Conservation (phyloP, 1,140 invertebrate species). For the Paralvinella palmiformis region DNA sequence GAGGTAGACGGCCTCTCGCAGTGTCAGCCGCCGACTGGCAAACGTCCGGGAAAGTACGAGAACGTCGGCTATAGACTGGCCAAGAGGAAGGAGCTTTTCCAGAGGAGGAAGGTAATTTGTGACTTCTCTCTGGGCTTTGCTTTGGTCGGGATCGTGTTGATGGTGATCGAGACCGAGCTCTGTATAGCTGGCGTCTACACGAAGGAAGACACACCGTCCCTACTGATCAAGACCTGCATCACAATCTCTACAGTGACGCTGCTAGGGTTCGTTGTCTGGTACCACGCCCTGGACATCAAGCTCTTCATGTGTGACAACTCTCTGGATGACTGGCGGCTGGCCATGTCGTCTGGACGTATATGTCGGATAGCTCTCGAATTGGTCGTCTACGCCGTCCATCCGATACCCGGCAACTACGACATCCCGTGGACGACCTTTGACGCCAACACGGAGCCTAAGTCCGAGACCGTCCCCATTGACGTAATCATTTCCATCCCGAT, state of each 20-base stretch:
- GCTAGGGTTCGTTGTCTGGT: constrained; percentile 34
- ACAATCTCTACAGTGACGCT: constrained; percentile 38
- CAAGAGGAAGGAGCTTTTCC: constrained; percentile 38
- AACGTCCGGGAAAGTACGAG: constrained; percentile 24
- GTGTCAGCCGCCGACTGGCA: background rate
- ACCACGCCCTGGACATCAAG: constrained; percentile 35
- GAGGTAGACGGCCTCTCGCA: background rate
- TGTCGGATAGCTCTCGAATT: constrained; percentile 36
- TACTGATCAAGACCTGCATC: constrained; percentile 36
- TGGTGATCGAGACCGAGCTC: constrained; percentile 43
- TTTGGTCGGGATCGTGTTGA: constrained; percentile 35
- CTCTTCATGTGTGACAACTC: constrained; percentile 44
- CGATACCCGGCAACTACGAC: constrained; percentile 36
- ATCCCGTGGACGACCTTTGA: constrained; percentile 17
- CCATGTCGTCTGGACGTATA: constrained; percentile 29
- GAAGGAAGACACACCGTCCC: constrained; percentile 23
- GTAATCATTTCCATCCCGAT: constrained; percentile 45
- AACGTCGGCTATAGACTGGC: constrained; percentile 38
- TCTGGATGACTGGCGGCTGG: constrained; percentile 42
- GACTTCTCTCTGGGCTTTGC: constrained; percentile 37
- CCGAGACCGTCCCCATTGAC: constrained; percentile 32
- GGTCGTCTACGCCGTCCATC: constrained; percentile 42
- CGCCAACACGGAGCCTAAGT: background rate
- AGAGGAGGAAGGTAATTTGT: constrained; percentile 28
- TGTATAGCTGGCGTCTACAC: constrained; percentile 17